These are phyloP conservation scores for Steatocranus sp. DNA, from an alignment of 2,797 vertebrate species.

Conservation along the genomic window DNA sequence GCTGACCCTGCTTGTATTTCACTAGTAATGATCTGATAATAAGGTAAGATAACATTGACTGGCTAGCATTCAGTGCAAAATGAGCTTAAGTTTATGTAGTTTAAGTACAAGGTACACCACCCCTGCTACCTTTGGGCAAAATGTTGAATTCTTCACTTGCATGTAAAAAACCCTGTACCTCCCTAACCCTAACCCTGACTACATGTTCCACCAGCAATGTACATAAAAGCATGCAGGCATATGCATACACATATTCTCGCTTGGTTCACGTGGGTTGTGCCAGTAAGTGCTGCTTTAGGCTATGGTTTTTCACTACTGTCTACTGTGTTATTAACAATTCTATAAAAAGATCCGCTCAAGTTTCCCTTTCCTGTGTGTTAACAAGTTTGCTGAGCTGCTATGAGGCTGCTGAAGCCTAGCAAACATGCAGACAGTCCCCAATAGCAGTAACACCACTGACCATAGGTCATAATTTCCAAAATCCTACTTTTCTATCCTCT, in stretches of 20 bases:
- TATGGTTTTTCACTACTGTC: slow-evolving; percentile 71
- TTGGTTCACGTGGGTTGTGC: slow-evolving; percentile 54
- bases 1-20: neutral
- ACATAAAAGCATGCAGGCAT: neutral
- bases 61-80: neutral
- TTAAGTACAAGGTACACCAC: neutral
- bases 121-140: neutral
- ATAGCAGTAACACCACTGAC: slow-evolving; percentile 29
- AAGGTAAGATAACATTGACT: neutral
- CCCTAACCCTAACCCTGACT: too few species aligned
- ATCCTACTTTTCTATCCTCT: slow-evolving; percentile 45
- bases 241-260: slow-evolving; percentile 24
- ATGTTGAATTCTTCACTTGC: neutral
- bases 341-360: slow-evolving; percentile 73
- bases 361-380: slow-evolving; percentile 70
- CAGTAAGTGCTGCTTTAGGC: slow-evolving; percentile 70
- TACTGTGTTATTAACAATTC: slow-evolving; percentile 77
- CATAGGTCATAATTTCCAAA: slow-evolving; percentile 59
- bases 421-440: slow-evolving; percentile 21
- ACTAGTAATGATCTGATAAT: neutral
- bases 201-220: neutral
- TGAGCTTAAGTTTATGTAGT: neutral
- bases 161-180: neutral
- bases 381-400: slow-evolving; percentile 35
- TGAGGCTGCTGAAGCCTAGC: slow-evolving; percentile 11